Evolutionary conservation across 2,113 vertebrate genomes (phyloP).

Genomic region (Mus pahari): DNA sequence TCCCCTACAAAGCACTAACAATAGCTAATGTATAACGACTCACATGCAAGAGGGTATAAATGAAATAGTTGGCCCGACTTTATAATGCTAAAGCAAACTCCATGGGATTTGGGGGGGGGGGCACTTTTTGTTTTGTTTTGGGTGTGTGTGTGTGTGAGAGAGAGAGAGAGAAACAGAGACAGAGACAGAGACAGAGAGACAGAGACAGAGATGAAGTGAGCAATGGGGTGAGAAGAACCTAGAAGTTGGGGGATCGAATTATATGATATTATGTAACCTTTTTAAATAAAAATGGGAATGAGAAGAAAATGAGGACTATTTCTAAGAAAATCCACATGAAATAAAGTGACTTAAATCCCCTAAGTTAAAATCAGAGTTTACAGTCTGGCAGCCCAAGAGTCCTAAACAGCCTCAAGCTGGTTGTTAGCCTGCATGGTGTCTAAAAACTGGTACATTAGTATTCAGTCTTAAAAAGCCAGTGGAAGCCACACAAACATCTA

Average conservation of each 20-base stretch:
- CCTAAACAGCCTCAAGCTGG: slow-evolving; percentile 20
- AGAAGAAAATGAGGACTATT: slow-evolving; percentile 4
- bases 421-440: not conserved
- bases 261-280: not conserved
- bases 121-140: not conserved
- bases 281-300: not conserved
- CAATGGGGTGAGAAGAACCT: not conserved
- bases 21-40: not conserved
- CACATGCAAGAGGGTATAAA: not conserved
- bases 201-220: not conserved
- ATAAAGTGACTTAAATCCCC: slow-evolving; percentile 12
- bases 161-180: too few relatives aligned
- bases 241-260: not conserved
- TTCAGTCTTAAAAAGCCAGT: slow-evolving; percentile 38
- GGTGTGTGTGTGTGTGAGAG: not conserved
- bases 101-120: not conserved
- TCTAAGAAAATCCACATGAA: slow-evolving; percentile 44
- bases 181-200: not conserved
- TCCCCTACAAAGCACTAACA: not conserved
- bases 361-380: not conserved
- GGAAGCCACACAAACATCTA: slow-evolving; percentile 47
- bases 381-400: not conserved
- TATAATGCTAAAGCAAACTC: not conserved
- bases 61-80: not conserved
- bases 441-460: slow-evolving; percentile 19